phyloP scores from a whole-genome alignment of 2,113 vertebrate species.

The Trematocara marginatum region DNA sequence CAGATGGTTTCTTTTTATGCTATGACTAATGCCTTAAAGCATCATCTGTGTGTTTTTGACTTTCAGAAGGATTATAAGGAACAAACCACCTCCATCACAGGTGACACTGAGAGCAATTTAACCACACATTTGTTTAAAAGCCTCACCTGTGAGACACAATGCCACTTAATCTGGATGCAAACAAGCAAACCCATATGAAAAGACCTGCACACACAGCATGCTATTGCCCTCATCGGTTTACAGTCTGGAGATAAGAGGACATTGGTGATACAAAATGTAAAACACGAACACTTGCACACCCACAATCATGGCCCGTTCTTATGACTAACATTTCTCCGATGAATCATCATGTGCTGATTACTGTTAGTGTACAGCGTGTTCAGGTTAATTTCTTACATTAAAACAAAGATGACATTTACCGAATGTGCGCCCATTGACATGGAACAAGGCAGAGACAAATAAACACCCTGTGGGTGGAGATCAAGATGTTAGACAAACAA shows the following conservation, averaged over 20 bases:
- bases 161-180: neutral
- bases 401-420: slow-evolving; percentile 31
- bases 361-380: neutral
- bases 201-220: neutral
- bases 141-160: neutral
- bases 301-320: neutral
- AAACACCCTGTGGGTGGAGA: neutral
- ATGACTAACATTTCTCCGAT: neutral
- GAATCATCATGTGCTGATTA: neutral
- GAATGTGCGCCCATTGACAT: neutral
- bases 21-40: neutral
- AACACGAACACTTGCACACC: neutral
- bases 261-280: neutral
- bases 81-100: neutral
- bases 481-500: neutral
- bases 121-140: neutral
- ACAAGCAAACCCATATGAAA: neutral
- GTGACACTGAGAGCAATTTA: neutral
- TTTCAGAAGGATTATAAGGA: neutral
- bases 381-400: slow-evolving; percentile 10
- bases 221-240: neutral
- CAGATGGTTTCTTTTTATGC: neutral
- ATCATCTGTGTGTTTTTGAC: neutral
- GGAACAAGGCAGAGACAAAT: neutral
- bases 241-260: neutral